Evolutionary conservation across 2,113 vertebrate genomes (phyloP).

Genomic region (Cyanoramphus novaezelandiae): DNA sequence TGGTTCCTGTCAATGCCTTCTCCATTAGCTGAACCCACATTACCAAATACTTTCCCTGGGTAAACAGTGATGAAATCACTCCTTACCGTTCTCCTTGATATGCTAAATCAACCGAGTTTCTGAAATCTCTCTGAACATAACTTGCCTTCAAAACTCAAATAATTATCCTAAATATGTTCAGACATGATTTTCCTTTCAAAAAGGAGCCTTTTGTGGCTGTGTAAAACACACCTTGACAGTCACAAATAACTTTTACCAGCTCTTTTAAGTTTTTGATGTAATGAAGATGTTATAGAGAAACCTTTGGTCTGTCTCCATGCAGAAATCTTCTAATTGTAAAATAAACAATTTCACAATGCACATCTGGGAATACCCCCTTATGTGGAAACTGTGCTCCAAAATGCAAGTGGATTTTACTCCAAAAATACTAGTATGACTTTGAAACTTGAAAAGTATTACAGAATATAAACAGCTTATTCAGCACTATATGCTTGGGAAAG

Average conservation of each 20-base stretch:
- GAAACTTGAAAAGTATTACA: background rate
- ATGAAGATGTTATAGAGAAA: background rate
- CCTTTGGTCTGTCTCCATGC: background rate
- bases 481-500: background rate
- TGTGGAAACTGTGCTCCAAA: background rate
- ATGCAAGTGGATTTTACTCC: background rate
- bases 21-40: background rate
- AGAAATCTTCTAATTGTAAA: background rate
- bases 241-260: background rate
- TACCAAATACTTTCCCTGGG: background rate
- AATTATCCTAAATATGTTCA: background rate
- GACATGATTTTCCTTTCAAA: background rate
- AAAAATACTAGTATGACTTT: background rate
- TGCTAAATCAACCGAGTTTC: background rate
- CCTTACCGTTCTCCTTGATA: background rate
- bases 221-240: background rate
- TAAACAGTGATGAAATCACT: background rate
- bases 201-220: background rate
- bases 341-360: constrained; percentile 18
- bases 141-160: background rate
- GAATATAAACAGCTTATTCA: constrained; percentile 30
- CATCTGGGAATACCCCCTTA: background rate
- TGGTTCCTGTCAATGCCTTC: background rate
- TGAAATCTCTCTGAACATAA: background rate
- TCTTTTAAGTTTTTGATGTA: background rate